A percentile compares a stretch with the other conserved stretches of the same genome.
phyloP scores from a whole-genome alignment of 2,888 invertebrate genomes.

The Agonopterix heracliana region DNA sequence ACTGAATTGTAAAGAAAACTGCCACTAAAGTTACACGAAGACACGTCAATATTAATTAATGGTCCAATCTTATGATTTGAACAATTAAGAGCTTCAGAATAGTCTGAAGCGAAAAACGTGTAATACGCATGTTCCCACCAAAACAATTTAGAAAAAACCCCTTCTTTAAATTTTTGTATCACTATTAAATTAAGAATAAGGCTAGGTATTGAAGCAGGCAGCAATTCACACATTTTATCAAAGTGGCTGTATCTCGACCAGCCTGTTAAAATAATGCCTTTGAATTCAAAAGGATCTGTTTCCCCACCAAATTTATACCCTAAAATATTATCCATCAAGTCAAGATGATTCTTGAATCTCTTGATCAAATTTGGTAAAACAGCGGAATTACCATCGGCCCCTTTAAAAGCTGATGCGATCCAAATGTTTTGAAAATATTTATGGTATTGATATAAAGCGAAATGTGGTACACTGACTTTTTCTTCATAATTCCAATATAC shows the following conservation, averaged over 20 bases:
- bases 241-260: conserved; percentile 84
- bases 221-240: conserved; percentile 78
- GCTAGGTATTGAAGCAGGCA: conserved; percentile 79
- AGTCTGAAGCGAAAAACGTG: not conserved
- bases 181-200: conserved; percentile 75
- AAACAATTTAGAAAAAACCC: conserved; percentile 8
- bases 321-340: conserved; percentile 80
- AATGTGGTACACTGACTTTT: conserved; percentile 37
- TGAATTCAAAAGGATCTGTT: conserved; percentile 45
- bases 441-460: conserved; percentile 35
- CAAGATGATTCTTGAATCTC: conserved; percentile 82
- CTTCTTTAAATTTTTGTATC: conserved; percentile 43
- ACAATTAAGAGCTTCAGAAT: not conserved
- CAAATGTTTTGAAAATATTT: conserved; percentile 80
- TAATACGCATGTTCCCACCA: not conserved
- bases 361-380: conserved; percentile 74
- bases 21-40: not conserved
- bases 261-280: conserved; percentile 82
- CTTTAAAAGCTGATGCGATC: conserved; percentile 91
- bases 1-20: not conserved
- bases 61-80: not conserved
- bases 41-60: not conserved
- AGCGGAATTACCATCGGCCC: conserved; percentile 76
- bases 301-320: conserved; percentile 62
- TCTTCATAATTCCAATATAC: conserved; percentile 83